Evolutionary conservation across 2,888 invertebrate species (phyloP).

Genomic region (Spodoptera picta): DNA sequence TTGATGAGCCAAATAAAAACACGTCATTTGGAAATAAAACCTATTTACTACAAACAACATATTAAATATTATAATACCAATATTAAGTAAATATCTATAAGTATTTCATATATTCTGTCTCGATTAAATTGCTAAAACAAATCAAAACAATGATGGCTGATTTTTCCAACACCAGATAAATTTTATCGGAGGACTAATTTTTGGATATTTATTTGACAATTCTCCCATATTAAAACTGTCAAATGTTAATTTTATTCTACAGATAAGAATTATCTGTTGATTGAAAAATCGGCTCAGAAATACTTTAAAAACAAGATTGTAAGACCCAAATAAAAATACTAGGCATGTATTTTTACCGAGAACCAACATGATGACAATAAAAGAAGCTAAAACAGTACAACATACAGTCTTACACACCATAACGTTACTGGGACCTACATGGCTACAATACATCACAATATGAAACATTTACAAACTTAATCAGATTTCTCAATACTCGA

Average conservation of each 20-base stretch:
- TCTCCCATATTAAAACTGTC: no score
- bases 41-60: constrained; percentile 44
- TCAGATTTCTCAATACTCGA: no score
- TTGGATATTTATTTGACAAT: no score
- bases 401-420: not conserved
- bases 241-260: no score
- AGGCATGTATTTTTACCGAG: not conserved
- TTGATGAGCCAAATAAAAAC: constrained; percentile 30
- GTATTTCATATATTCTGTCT: not conserved
- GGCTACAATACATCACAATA: no score
- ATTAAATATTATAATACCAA: constrained; percentile 26
- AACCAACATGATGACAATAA: not conserved
- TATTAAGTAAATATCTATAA: constrained; percentile 13
- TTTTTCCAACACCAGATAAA: no score
- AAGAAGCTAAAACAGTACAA: not conserved
- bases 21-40: constrained; percentile 22
- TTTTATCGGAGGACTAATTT: no score
- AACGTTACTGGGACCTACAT: not conserved
- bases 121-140: constrained; percentile 24
- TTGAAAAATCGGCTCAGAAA: no score
- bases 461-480: no score
- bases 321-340: not conserved
- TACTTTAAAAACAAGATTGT: not conserved
- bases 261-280: no score
- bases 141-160: constrained; percentile 10